These are phyloP conservation scores for Eueides isabella DNA, from an alignment of 1,140 invertebrate species.

Conservation along the genomic window DNA sequence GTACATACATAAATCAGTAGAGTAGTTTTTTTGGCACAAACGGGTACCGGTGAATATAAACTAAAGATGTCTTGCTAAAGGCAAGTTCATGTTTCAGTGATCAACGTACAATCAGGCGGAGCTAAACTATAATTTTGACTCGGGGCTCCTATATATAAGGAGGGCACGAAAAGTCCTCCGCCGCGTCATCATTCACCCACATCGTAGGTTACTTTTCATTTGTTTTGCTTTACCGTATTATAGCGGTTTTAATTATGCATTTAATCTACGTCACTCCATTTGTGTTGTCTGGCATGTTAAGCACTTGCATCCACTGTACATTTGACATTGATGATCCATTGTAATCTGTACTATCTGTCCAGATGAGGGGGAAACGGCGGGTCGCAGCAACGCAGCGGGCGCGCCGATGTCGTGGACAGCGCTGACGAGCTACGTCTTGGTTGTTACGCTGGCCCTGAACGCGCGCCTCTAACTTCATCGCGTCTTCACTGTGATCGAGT, in stretches of 20 bases:
- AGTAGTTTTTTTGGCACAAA: constrained; percentile 52
- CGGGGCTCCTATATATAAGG: constrained; percentile 62
- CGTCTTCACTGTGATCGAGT: constrained; percentile 72
- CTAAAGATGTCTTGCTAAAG: constrained; percentile 60
- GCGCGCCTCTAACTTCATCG: constrained; percentile 37
- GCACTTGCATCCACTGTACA: constrained; percentile 12
- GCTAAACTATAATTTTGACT: constrained; percentile 72
- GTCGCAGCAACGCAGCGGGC: constrained; percentile 43
- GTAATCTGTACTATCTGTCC: constrained; percentile 24
- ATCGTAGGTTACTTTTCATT: constrained; percentile 77
- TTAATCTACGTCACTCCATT: constrained; percentile 30
- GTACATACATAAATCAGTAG: constrained; percentile 30
- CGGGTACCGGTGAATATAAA: constrained; percentile 59
- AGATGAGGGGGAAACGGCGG: constrained; percentile 58
- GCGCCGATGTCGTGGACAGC: constrained; percentile 5
- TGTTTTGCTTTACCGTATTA: constrained; percentile 54
- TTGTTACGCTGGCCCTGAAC: constrained; percentile 36
- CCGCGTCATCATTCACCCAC: constrained; percentile 70
- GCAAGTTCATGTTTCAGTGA: constrained; percentile 77
- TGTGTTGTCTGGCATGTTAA: constrained; percentile 35
- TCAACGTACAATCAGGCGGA: constrained; percentile 73
- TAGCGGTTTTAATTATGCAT: constrained; percentile 31
- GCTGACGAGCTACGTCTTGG: constrained; percentile 22
- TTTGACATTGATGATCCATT: neutral
- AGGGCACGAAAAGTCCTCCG: constrained; percentile 70